Evolutionary conservation across 2,888 invertebrate species (phyloP), one percentile per base, ranked within the genome.

Genomic region (Drosophila mercatorum): DNA sequence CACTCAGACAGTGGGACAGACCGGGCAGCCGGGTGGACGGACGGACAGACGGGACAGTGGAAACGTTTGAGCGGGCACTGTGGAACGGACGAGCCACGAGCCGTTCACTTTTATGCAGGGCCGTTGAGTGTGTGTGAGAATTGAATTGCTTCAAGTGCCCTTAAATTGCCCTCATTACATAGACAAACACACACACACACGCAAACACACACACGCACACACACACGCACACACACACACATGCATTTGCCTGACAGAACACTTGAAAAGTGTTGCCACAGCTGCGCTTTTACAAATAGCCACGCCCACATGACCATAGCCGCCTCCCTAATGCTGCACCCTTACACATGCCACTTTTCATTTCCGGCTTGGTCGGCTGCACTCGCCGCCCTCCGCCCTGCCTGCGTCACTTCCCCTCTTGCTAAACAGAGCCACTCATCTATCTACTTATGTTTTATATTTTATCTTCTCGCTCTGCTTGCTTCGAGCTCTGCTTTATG

Each of bases 81-180:
- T 47, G 40, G 52, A 68, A 65, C 66, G 64, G 57, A 41, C 55
- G 47, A 31, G 58, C 62, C 55, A 41, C 55, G 44, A 31, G 58
- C 62, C 55, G 59, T 60, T 65, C 61, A 72, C 60, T 73, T 78
- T 74, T 69, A 69, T 75, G 72, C 75, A 53, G n/a, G 47, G 46
- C 56, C 59, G 60, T 63, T 72, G 76, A 72, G 73, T 73, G 74
- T 81, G 76, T 83, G 82, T 73, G 88, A 73, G 79, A 86, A 87
- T 81, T 86, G 87, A 79, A 80, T 83, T 88, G 86, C 83, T 87
- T 83, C 70, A 81, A 85, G 83, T 76, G 76, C 73, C 75, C 88
- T 88, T 88, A 86, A 89, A 89, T 88, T 88, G 87, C 77, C 86
- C 88, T 87, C 88, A 87, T 87, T 89, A 83, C 83, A 83, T 83